Base-by-base conservation (phyloP, 2,888 invertebrate species). In the Ecdyonurus torrentis region DNA sequence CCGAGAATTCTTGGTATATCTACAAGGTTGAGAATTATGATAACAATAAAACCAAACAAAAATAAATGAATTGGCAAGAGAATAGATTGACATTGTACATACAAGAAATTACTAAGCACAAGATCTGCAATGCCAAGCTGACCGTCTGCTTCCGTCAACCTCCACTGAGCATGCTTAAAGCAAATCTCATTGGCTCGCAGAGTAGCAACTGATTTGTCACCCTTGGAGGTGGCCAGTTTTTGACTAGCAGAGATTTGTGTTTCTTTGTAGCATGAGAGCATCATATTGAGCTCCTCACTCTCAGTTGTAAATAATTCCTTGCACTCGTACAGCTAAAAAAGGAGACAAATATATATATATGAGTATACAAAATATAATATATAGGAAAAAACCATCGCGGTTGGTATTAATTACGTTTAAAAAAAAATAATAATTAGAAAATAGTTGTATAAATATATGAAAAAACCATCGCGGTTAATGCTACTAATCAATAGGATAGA, bases 101-200 rank as follows among this genome's bases (percentile, higher is more conserved):
- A 95, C 81, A 98, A 78, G 76, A 99, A 99, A 74, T 96, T 97
- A 63, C 93, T 89, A 2, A 99, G 83, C 63, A 94, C 87, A 64
- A 98, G 81, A 77, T 99, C 97, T 0, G 98, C 93, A 67, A 99
- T 93, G 64, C 97, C 97, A 63, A 98, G 85, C 76, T 97, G 98
- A 0, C 99, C 99, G 76, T 99, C 98, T 0, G 90, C 88, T 74
- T 99, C 97, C 0, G 98, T 99, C 67, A 99, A 82, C 52, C 97
- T 77, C 99, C 99, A 99, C 71, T 94, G 90, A 2, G 98, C 98
- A 71, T 94, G 91, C 76, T 97, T 96, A 76, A 99, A 99, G 75
- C 95, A 98, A 70, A 99, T 97, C 78, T 98, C 93, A 69, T 89
- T 90, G 1, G 88, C 85, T 50, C 95, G 80, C 24, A 92, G 89